Evolutionary conservation across 2,888 invertebrate genomes (phyloP).

Genomic region (Cerastoderma edule): DNA sequence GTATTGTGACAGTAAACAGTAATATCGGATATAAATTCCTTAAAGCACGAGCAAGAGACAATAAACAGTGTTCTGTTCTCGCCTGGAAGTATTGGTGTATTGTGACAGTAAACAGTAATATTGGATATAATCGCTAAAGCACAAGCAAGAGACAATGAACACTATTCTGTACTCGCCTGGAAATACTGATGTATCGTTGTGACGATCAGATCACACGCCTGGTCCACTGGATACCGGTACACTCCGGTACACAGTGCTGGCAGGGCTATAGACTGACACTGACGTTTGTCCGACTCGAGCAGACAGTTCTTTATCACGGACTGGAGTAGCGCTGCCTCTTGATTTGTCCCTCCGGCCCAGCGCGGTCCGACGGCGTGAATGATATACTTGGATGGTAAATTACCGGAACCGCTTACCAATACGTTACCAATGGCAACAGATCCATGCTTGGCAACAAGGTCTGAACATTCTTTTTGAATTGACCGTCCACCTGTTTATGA

Average conservation of each 20-base stretch:
- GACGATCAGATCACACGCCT: slow-evolving; percentile 45
- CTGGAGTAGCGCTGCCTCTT: slow-evolving; percentile 45
- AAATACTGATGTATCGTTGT: slow-evolving; percentile 49
- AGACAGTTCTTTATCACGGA: slow-evolving; percentile 47
- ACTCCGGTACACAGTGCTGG: slow-evolving; percentile 73
- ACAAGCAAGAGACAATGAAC: no score
- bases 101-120: no score
- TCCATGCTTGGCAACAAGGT: slow-evolving; percentile 40
- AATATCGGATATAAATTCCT: no score
- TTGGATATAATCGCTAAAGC: no score
- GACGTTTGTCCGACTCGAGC: slow-evolving; percentile 33
- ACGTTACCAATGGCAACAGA: slow-evolving; percentile 50
- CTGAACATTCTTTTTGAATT: slow-evolving; percentile 68
- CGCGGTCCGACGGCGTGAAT: slow-evolving; percentile 56
- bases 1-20: no score
- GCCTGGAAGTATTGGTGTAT: no score
- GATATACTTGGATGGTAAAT: slow-evolving; percentile 19
- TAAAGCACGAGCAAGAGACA: no score
- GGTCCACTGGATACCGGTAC: slow-evolving; percentile 39
- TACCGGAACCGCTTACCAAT: slow-evolving; percentile 45
- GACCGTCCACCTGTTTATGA: slow-evolving; percentile 59
- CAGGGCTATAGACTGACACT: slow-evolving; percentile 62
- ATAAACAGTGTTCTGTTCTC: no score
- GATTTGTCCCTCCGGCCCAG: slow-evolving; percentile 54
- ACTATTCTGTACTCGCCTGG: no score